phyloP scores from a whole-genome alignment of 30 jellyfish, hydroid and myxozoan genomes.

The Hydractinia symbiolongicarpus region DNA sequence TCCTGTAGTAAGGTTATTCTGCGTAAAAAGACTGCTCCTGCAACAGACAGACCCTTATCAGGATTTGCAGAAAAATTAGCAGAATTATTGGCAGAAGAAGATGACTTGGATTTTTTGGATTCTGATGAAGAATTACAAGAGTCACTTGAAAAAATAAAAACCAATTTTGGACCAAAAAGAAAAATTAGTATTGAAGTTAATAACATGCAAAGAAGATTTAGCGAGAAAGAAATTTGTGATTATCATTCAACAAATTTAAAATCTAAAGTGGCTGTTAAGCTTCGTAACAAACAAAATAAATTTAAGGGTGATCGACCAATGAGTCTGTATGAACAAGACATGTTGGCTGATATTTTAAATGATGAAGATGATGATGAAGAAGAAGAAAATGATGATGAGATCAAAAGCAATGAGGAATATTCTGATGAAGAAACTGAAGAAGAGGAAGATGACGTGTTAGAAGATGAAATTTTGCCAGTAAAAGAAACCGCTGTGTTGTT shows the following conservation, averaged over 20 bases:
- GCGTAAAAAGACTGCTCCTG: background rate
- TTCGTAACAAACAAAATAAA: background rate
- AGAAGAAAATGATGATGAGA: constrained; percentile 11
- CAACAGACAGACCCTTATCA: constrained; percentile 84
- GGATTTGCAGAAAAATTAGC: constrained; percentile 88
- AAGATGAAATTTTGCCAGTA: constrained; percentile 37
- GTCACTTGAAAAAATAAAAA: constrained; percentile 61
- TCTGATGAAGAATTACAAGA: constrained; percentile 86
- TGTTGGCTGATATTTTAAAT: constrained; percentile 28
- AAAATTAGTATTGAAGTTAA: constrained; percentile 34
- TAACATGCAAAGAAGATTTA: constrained; percentile 37
- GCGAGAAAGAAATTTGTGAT: constrained; percentile 22
- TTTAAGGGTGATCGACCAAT: constrained; percentile 36
- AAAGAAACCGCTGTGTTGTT: constrained; percentile 20
- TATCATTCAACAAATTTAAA: constrained; percentile 18
- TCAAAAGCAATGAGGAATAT: constrained; percentile 13
- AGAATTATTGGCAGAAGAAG: constrained; percentile 91
- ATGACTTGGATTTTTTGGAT: constrained; percentile 74
- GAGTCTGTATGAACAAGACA: constrained; percentile 42
- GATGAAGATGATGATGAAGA: constrained; percentile 14
- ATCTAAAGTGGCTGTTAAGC: background rate
- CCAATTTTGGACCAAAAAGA: constrained; percentile 28
- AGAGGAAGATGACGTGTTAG: constrained; percentile 31
- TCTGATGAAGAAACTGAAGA: constrained; percentile 23
- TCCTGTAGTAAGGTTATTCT: background rate